Evolutionary conservation across 1,140 invertebrate genomes (phyloP), one percentile per base, ranked within the genome.

Genomic region (Trichogramma pretiosum): DNA sequence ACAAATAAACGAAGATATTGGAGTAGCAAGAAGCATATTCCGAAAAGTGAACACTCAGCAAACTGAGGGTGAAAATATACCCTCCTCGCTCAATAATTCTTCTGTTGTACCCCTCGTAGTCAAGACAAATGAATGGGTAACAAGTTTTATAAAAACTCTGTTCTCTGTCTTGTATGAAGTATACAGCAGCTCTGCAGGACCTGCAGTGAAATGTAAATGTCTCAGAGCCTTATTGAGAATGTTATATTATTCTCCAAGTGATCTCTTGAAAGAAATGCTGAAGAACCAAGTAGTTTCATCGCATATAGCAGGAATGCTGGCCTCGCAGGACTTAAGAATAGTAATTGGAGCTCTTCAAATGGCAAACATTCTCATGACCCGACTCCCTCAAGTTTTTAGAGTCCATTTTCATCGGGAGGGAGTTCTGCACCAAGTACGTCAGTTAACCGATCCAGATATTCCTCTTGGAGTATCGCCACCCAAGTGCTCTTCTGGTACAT

Each of bases 1-100:
- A 70, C 93, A 98, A 79, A 93, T 97, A 53, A 97, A 97, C 69
- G 93, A 98, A 73, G 93, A 96, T 67, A 92, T 92, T 5, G 93
- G 93, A 46, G 95, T 91, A 36, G 85, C 92, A 10, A 73, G 93
- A 36, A 83, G 88, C 44, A 89, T 98, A 57, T 91, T 93, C 66
- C 80, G 93, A 26, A 72, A 76, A 60, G 68, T 79, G 3, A 70
- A 72, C 45, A 65, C 72, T 16, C 62, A 70, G 54, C 65, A 70
- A 17, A 59, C 65, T 23, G 67, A 72, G 53, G 62, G 66, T 13
- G 68, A 70, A 52, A 67, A 67, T 55, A 65, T 64, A 56, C 68
- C 64, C 46, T 68, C 64, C 58, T 65, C 60, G 50, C 67, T 5
- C 39, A 70, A 65, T 43, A 67, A 70, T 26, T 38, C 50, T 60